Evolutionary conservation across 1,140 invertebrate species (phyloP).

Genomic region (Psix sp.): DNA sequence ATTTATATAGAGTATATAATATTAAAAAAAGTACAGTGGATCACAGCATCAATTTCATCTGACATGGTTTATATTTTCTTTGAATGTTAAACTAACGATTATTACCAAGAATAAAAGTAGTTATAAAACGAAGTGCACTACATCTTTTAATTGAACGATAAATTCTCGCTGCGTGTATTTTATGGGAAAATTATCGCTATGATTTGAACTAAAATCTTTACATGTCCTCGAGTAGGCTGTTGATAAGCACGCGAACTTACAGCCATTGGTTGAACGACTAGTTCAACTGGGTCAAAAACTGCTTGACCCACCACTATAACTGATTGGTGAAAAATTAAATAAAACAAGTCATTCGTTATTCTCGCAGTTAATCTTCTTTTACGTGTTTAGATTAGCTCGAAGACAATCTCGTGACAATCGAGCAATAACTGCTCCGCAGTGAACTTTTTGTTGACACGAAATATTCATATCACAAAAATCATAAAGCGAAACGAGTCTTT

Average conservation of each 20-base stretch:
- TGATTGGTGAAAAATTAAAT: constrained; percentile 19
- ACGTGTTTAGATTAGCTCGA: constrained; percentile 6
- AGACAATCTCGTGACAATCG: constrained; percentile 5
- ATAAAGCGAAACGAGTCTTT: too few species aligned
- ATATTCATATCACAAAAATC: neutral
- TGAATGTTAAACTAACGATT: too few species aligned
- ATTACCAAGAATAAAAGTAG: too few species aligned
- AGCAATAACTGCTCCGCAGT: neutral
- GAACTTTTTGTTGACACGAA: constrained; percentile 1
- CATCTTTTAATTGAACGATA: too few species aligned
- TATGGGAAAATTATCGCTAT: constrained; percentile 18
- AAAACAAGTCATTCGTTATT: constrained; percentile 1
- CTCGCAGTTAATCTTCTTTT: constrained; percentile 1
- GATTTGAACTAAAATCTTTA: constrained; percentile 15
- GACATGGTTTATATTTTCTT: too few species aligned
- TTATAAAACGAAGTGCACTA: too few species aligned
- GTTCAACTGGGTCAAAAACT: constrained; percentile 13
- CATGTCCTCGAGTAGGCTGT: constrained; percentile 22
- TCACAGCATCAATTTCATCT: too few species aligned
- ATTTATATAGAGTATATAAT: too few species aligned
- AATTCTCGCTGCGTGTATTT: too few species aligned
- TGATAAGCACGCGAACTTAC: constrained; percentile 31
- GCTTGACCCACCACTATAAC: neutral
- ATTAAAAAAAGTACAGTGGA: too few species aligned
- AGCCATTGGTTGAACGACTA: constrained; percentile 11